Conservation (phyloP, 2,888 invertebrate genomes). For the Sabellastarte sp. region DNA sequence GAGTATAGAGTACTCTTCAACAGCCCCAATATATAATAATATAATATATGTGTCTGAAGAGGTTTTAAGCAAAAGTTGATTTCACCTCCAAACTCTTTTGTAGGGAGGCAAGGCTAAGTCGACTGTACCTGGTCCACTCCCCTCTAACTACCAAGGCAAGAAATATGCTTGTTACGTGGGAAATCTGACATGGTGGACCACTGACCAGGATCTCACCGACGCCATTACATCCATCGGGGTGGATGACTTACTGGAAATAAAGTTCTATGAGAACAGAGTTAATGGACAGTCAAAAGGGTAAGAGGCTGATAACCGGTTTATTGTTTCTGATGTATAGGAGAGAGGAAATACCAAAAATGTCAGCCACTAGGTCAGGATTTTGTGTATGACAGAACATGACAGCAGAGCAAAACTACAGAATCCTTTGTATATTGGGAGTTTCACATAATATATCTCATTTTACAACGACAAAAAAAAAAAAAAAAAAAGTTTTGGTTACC, state of each 20-base stretch:
- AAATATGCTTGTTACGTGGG: constrained; percentile 76
- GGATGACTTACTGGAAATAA: constrained; percentile 92
- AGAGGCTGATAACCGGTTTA: too few species aligned
- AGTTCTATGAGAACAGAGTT: constrained; percentile 98
- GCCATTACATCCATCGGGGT: constrained; percentile 82
- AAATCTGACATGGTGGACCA: constrained; percentile 99
- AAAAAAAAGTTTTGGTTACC: too few species aligned
- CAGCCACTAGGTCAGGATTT: too few species aligned
- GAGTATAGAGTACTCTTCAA: too few species aligned
- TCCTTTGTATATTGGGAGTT: too few species aligned
- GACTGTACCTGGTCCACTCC: constrained; percentile 6
- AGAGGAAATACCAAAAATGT: too few species aligned
- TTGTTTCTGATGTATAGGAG: too few species aligned
- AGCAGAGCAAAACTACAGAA: too few species aligned
- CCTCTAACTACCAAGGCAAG: constrained; percentile 23
- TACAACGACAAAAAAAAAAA: too few species aligned
- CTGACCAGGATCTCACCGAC: constrained; percentile 92
- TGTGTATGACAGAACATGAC: too few species aligned
- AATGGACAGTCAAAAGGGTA: constrained; percentile 96
- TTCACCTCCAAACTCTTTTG: neutral
- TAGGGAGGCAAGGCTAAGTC: neutral
- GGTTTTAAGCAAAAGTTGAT: neutral
- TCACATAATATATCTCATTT: too few species aligned
- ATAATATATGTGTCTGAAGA: neutral
- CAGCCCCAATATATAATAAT: too few species aligned